Base-by-base conservation (phyloP, 1,140 invertebrate genomes). In the Mamestra configurata region DNA sequence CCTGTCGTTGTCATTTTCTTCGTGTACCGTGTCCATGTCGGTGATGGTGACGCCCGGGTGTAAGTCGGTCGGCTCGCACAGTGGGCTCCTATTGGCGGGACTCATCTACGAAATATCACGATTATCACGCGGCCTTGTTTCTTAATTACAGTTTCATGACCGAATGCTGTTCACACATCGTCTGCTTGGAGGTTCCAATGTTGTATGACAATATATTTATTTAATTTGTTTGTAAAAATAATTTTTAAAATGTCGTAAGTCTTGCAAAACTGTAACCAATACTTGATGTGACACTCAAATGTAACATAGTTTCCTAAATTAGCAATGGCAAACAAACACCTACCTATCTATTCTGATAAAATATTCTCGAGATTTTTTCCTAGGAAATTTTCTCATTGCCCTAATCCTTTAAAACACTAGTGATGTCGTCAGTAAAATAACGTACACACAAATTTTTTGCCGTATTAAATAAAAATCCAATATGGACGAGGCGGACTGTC, bases 1-100 rank as follows among this genome's bases (percentile, higher is more conserved):
- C 93, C 93, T 94, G 84, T 93, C 93, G 79, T 90, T 93, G 81
- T 94, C 93, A 77, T 94, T 94, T 85, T 94, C 93, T 79, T 94
- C 93, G 37, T 93, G 92, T 15, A 94, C 91, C 24, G 93, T 92
- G 83, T 94, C 93, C 93, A 94, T 94, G 79, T 94, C 93, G 22
- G 91, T 93, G 70, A 94, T 86, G 70, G 91, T 92, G 84, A 93
- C 88, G 78, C 85, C 87, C 55, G 93, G 92, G 55, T 91, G 87
- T 64, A 85, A 70, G 68, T 93, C 93, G 73, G 72, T 86, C 79
- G 88, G 77, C 68, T 93, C 91, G 73, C 89, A 86, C 71, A 90
- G 84, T 75, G 89, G 86, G 31, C 84, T 82, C 11, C 91, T 86
- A 77, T 93, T 92, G 71, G 82, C 78, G 22, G 90, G 86, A 89